Evolutionary conservation across 2,797 vertebrate genomes (phyloP), one percentile per base, ranked within the genome.

Genomic region (Anisognathus igniventris): DNA sequence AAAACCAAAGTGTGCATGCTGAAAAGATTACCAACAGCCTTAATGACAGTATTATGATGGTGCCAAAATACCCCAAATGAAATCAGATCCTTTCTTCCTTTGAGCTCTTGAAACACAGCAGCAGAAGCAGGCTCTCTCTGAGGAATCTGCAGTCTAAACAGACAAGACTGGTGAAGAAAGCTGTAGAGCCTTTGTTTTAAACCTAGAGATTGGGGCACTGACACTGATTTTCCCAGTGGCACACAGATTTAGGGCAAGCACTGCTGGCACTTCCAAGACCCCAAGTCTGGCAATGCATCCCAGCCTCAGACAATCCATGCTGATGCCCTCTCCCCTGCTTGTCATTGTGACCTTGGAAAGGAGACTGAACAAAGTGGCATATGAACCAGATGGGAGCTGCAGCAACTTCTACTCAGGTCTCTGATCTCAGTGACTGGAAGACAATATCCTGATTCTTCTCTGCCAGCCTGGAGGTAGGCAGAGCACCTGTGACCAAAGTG

Each of bases 101-200:
- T 66, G 39, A 79, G 56, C 31, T 88, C 25, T 90, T 86, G 58
- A 76, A 73, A 56, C 37, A 48, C n/a, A 93, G 37, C 30, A 67
- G 54, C 66, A 93, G 81, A 94, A 77, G 12, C 19, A 30, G 56
- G 3, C 19, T 62, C 21, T 67, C 45, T 74, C 66, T 66, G 53
- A 90, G 56, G 40, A 60, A 11, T 45, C 44, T 86, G n/a, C 64
- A 64, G 39, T 42, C 50, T 48, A 37, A 91, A 77, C 44, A 91
- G 72, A 54, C 14, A 50, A 58, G 45, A 48, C 14, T 57, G 47
- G 23, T 3, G 5, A 79, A 75, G 58, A 70, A 82, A 73, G 62
- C 48, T 75, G 37, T 28, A 47, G 21, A 51, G 17, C 47, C 45
- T 54, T 42, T 1, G 0, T 71, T 89, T 67, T 45, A 67, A 15